These are phyloP conservation scores for Epistrophe grossulariae DNA, from an alignment of 2,888 invertebrate genomes.

Conservation along the genomic window DNA sequence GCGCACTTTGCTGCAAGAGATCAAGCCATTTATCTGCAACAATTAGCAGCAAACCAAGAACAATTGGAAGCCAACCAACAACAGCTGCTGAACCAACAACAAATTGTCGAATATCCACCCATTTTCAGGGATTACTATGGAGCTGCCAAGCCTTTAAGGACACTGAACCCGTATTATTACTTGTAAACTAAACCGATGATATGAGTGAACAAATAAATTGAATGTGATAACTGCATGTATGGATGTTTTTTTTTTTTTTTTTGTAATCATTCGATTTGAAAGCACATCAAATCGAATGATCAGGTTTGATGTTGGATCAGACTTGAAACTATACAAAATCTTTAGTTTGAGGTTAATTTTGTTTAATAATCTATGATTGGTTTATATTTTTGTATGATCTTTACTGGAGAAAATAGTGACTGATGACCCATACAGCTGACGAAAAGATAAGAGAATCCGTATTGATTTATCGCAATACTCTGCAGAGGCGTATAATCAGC, in stretches of 20 bases:
- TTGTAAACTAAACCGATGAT: constrained; percentile 40
- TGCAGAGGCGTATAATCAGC: no score
- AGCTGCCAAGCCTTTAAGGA: constrained; percentile 49
- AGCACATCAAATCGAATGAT: no score
- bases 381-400: no score
- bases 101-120: constrained; percentile 43
- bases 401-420: no score
- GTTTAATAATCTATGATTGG: no score
- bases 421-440: no score
- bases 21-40: constrained; percentile 57
- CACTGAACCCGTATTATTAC: constrained; percentile 48
- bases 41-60: constrained; percentile 33
- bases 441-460: no score
- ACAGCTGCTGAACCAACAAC: constrained; percentile 44
- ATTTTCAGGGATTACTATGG: constrained; percentile 63
- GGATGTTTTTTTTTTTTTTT: neutral
- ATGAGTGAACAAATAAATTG: constrained; percentile 20
- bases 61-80: constrained; percentile 27
- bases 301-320: no score
- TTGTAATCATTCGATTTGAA: neutral
- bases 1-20: constrained; percentile 73
- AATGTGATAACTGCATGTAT: constrained; percentile 14
- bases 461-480: no score
- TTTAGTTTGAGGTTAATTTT: no score
- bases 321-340: no score